These are phyloP conservation scores for Silurus glanis DNA, from an alignment of 2,113 vertebrate species.

Conservation along the genomic window DNA sequence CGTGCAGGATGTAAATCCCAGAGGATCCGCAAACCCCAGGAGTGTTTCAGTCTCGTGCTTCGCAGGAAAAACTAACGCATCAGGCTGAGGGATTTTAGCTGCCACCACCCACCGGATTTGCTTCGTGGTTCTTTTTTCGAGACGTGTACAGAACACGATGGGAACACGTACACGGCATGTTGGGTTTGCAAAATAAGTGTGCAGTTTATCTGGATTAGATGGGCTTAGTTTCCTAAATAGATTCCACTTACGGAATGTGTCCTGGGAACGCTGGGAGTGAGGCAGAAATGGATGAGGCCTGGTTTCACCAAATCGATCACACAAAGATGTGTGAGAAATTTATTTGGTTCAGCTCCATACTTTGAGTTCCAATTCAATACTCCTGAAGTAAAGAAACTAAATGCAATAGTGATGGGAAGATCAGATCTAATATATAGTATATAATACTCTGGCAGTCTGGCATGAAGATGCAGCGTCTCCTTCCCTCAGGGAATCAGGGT, in stretches of 20 bases:
- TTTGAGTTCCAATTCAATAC: background rate
- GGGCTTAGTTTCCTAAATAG: background rate
- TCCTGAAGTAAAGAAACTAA: background rate
- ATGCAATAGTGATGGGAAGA: too few species aligned
- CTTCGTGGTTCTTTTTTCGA: background rate
- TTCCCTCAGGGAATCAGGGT: too few species aligned
- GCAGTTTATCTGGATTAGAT: background rate
- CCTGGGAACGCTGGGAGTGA: background rate
- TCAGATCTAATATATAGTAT: too few species aligned
- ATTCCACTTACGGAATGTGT: background rate
- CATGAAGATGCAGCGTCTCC: too few species aligned
- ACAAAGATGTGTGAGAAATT: background rate
- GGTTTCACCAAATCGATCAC: background rate
- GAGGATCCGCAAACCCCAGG: conserved; percentile 9
- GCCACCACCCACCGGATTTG: background rate
- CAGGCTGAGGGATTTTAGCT: background rate
- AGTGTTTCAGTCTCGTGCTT: background rate
- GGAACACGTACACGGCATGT: background rate
- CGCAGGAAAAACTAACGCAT: conserved; percentile 8
- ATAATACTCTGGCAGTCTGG: too few species aligned
- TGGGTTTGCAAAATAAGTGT: background rate
- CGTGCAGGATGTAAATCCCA: conserved; percentile 23
- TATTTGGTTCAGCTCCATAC: background rate
- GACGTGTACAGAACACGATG: background rate
- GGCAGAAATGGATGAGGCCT: background rate